These are phyloP conservation scores for Anabacerthia variegaticeps DNA, from an alignment of 2,797 vertebrate species.

Conservation along the genomic window DNA sequence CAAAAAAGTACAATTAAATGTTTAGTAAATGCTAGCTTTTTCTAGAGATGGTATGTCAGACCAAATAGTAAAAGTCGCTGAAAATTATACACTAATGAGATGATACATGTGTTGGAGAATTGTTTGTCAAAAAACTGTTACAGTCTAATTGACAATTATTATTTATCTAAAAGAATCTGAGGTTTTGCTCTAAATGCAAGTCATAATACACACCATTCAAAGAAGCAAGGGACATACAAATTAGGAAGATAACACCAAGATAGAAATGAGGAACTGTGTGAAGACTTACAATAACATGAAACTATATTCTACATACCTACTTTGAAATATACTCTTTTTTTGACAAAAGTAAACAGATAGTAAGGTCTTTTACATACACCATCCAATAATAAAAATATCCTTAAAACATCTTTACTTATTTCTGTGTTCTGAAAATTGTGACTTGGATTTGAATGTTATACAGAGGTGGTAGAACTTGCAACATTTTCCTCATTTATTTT, in stretches of 20 bases:
- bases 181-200: neutral
- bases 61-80: neutral
- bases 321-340: neutral
- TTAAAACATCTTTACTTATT: neutral
- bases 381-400: neutral
- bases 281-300: neutral
- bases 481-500: neutral
- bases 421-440: neutral
- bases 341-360: neutral
- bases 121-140: neutral
- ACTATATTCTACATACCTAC: neutral
- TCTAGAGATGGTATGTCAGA: neutral
- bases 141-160: neutral
- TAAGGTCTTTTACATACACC: fast-evolving
- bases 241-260: neutral
- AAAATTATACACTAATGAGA: neutral
- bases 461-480: neutral
- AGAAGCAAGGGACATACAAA: neutral
- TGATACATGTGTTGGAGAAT: neutral
- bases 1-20: neutral
- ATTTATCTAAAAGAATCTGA: neutral
- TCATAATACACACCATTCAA: neutral
- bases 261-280: neutral
- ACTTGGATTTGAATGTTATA: neutral
- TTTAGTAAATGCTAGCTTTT: neutral